These are phyloP conservation scores for Iphiclides podalirius DNA, from an alignment of 2,888 invertebrate species.

Conservation along the genomic window DNA sequence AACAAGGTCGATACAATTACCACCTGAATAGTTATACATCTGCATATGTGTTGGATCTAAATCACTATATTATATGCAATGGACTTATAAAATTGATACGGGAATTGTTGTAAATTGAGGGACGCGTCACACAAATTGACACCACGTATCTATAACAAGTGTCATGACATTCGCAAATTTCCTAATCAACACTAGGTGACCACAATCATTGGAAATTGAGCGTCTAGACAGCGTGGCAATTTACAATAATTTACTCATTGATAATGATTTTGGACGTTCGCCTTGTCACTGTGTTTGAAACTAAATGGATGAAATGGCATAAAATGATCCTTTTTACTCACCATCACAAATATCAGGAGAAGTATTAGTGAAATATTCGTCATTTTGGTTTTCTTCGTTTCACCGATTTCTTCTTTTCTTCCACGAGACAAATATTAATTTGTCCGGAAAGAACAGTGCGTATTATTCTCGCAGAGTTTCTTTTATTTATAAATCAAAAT, in stretches of 20 bases:
- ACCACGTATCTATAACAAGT: constrained; percentile 33
- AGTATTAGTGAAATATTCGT: constrained; percentile 36
- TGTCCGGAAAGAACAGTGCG: constrained; percentile 59
- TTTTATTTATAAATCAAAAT: constrained; percentile 28
- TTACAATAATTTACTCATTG: constrained; percentile 49
- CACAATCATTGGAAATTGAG: constrained; percentile 55
- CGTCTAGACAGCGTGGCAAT: constrained; percentile 62
- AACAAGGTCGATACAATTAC: constrained; percentile 1
- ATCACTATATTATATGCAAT: background rate
- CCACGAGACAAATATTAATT: constrained; percentile 55
- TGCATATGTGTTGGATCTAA: background rate
- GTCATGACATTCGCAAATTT: constrained; percentile 36
- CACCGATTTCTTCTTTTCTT: constrained; percentile 46
- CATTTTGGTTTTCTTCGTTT: constrained; percentile 46
- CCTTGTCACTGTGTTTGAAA: constrained; percentile 29
- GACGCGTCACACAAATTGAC: constrained; percentile 49
- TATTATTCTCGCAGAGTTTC: constrained; percentile 35
- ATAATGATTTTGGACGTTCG: constrained; percentile 35
- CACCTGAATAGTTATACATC: background rate
- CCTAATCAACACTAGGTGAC: constrained; percentile 53
- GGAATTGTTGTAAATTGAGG: constrained; percentile 36
- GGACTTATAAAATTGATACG: constrained; percentile 25
- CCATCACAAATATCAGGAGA: constrained; percentile 42
- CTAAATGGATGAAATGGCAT: constrained; percentile 8
- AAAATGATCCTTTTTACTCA: constrained; percentile 41